Evolutionary conservation across 2,797 vertebrate genomes (phyloP).

Genomic region (Novumbra hubbsi): DNA sequence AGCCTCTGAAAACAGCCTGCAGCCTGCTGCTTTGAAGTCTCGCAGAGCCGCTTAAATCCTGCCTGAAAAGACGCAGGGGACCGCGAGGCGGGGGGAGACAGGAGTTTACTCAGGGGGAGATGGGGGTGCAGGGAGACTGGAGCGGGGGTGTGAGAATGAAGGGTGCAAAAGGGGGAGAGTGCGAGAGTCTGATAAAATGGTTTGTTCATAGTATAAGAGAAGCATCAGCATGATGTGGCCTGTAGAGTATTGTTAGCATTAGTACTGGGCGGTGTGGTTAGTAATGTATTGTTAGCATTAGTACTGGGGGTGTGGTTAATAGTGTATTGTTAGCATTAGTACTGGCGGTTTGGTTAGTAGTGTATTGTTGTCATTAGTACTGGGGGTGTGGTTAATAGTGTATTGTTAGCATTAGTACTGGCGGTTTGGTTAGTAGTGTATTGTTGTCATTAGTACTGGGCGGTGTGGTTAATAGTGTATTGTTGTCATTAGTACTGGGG

Average conservation of each 20-base stretch:
- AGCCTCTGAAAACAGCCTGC: slow-evolving; percentile 66
- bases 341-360: too few species aligned
- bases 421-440: not conserved
- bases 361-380: too few species aligned
- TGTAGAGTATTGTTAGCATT: not conserved
- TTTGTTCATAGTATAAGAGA: not conserved
- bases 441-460: not conserved
- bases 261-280: not conserved
- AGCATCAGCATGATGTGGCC: not conserved
- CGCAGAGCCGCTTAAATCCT: slow-evolving; percentile 71
- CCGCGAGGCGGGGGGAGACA: slow-evolving; percentile 63
- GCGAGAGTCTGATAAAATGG: slow-evolving; percentile 43
- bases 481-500: too few species aligned
- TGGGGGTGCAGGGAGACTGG: not conserved
- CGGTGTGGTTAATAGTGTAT: not conserved
- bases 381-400: too few species aligned
- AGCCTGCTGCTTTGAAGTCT: slow-evolving; percentile 71
- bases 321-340: slow-evolving; percentile 1
- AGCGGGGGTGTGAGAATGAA: slow-evolving; percentile 32
- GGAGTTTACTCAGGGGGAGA: slow-evolving; percentile 43
- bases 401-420: too few species aligned
- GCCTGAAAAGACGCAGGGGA: slow-evolving; percentile 71
- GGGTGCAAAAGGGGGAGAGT: slow-evolving; percentile 49
- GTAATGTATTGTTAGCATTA: too few species aligned
- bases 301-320: not conserved